Evolutionary conservation across 2,888 invertebrate species (phyloP), one percentile per base, ranked within the genome.

Genomic region (Galerucella calmariensis): DNA sequence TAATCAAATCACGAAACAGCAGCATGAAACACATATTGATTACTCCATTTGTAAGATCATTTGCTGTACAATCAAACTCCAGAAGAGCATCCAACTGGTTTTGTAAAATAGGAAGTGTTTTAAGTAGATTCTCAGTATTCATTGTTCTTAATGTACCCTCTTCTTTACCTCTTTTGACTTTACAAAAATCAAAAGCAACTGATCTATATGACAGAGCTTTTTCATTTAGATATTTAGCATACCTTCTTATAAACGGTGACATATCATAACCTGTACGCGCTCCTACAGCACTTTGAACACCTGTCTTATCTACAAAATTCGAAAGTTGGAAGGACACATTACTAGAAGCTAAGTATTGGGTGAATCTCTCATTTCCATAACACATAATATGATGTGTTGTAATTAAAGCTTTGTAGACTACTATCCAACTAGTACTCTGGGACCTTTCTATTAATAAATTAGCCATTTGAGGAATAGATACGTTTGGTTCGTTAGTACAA

Each of bases 311-410:
- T 87, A 98, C 92, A 89, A 99, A 99, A 91, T 94, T 96, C 88
- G 95, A 95, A 86, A 99, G 93, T 90, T 99, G 98, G 92, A 99
- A 98, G 84, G 97, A 97, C 86, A 98, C 98, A 91, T 99, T 99
- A 91, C 98, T 99, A 82, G 99, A 99, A 76, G 99, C 99, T 90
- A 99, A 91, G 90, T 99, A 99, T 90, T 99, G 99, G 87, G 98
- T 98, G 89, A 99, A 99, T 88, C 99, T 94, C 96, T 99, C 99
- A 90, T 99, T 99, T 84, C 99, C 99, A 90, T 99, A 99, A 87
- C 99, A 99, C 93, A 99, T 96, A 87, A 99, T 91, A 90, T 99
- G 99, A 89, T 99, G 99, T 80, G 98, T 97, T 74, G 99, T 99
- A 86, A 99, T 96, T 80, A 99, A 93, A 66, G 99, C 93, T 89